phyloP scores from a whole-genome alignment of 1,140 invertebrate species.

The Lepidurus apus region DNA sequence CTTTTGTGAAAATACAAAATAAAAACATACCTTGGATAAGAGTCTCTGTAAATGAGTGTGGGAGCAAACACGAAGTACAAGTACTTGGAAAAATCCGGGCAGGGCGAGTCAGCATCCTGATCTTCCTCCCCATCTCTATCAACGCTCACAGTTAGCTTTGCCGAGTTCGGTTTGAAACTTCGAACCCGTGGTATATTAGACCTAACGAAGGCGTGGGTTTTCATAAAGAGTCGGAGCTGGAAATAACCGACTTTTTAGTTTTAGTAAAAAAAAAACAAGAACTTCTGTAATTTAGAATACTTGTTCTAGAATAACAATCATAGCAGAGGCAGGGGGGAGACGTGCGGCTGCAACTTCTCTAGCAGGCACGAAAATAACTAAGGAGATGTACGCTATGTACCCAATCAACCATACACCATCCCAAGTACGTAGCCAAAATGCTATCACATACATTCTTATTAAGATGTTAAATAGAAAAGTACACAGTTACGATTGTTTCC shows the following conservation, averaged over 20 bases:
- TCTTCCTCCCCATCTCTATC: conserved; percentile 33
- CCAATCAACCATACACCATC: conserved; percentile 43
- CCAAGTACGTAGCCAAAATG: conserved; percentile 39
- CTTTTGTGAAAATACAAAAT: too few relatives aligned
- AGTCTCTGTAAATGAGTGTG: conserved; percentile 76
- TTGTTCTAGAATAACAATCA: conserved; percentile 57
- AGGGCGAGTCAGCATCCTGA: conserved; percentile 39
- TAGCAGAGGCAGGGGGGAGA: conserved; percentile 55
- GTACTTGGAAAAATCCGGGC: conserved; percentile 68
- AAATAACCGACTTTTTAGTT: conserved; percentile 37
- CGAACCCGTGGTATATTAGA: conserved; percentile 55
- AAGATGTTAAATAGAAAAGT: neutral
- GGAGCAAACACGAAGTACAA: conserved; percentile 83
- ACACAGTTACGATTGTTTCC: neutral
- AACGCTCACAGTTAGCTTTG: neutral
- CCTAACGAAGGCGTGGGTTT: conserved; percentile 72
- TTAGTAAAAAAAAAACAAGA: neutral
- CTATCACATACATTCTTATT: neutral
- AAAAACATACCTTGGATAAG: conserved; percentile 65
- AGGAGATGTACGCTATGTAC: conserved; percentile 26
- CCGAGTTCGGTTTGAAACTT: conserved; percentile 37
- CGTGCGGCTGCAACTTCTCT: conserved; percentile 48
- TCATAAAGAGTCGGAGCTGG: conserved; percentile 76
- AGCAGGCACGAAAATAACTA: conserved; percentile 49
- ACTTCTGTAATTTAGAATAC: conserved; percentile 40